These are phyloP conservation scores for Phrynocephalus vlangalii DNA, from an alignment of 2,797 vertebrate genomes.

Conservation along the genomic window DNA sequence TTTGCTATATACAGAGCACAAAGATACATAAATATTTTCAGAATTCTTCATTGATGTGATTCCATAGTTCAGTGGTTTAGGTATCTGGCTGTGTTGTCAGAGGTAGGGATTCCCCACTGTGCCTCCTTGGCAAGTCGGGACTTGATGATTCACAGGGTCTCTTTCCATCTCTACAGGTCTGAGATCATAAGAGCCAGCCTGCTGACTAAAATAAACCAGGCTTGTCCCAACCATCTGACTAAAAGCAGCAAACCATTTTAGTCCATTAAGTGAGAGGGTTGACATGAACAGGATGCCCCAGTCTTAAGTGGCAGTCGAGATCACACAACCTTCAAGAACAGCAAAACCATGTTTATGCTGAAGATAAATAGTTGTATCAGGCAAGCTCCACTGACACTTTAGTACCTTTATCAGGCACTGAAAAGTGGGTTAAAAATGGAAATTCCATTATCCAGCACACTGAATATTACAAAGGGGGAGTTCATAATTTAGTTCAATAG, in stretches of 20 bases:
- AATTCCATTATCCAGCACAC: slow-evolving; percentile 11
- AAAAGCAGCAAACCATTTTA: neutral
- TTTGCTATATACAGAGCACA: neutral
- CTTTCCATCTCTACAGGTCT: too few relatives aligned
- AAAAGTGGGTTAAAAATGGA: slow-evolving; percentile 19
- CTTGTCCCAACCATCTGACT: neutral
- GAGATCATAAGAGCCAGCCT: neutral
- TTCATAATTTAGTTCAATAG: slow-evolving; percentile 36
- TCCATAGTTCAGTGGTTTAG: too few relatives aligned
- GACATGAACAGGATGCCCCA: neutral
- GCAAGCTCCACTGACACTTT: slow-evolving; percentile 43
- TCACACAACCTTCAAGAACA: neutral
- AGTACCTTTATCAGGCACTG: slow-evolving; percentile 33
- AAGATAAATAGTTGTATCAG: slow-evolving; percentile 13
- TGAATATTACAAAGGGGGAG: slow-evolving; percentile 28
- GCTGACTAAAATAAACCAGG: neutral
- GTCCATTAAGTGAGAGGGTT: neutral
- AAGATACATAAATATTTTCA: neutral
- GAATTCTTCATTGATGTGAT: neutral
- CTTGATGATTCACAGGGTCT: too few relatives aligned
- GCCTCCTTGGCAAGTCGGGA: too few relatives aligned
- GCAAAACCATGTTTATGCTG: slow-evolving; percentile 19
- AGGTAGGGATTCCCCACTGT: too few relatives aligned
- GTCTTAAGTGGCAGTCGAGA: neutral
- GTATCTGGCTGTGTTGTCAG: too few relatives aligned